phyloP scores from a whole-genome alignment of 2,113 vertebrate genomes.

The Uria aalge region DNA sequence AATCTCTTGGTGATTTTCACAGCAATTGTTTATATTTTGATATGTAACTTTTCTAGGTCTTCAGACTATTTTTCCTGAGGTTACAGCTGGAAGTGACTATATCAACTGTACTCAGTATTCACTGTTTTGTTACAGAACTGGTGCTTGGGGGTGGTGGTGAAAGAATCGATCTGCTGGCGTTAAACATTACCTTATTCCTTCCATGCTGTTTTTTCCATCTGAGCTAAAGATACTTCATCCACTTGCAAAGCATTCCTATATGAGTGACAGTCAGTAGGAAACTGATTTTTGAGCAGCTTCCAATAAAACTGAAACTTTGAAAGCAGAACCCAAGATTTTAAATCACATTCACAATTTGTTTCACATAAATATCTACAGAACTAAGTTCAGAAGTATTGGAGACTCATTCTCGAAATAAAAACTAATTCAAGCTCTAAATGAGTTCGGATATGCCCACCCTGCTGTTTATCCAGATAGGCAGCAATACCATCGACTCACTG shows the following conservation, averaged over 20 bases:
- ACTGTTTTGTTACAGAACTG: background rate
- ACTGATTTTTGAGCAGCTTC: background rate
- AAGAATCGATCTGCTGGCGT: background rate
- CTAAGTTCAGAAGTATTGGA: background rate
- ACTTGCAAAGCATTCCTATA: background rate
- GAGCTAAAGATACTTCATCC: background rate
- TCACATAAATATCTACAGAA: background rate
- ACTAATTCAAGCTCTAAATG: background rate
- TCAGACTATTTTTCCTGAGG: background rate
- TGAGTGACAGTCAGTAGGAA: background rate
- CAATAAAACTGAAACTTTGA: background rate
- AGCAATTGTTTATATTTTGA: background rate
- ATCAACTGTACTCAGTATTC: background rate
- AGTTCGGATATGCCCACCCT: background rate
- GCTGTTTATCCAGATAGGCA: background rate
- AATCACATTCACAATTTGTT: background rate
- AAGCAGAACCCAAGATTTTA: background rate
- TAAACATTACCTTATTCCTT: background rate
- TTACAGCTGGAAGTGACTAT: background rate
- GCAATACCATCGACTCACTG: background rate
- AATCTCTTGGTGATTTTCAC: background rate
- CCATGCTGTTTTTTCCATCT: background rate
- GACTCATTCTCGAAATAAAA: background rate
- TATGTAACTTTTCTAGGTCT: background rate
- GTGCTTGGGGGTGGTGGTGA: background rate